These are phyloP conservation scores for Pseudomyrmex gracilis DNA, from an alignment of 1,140 invertebrate genomes.

Conservation along the genomic window DNA sequence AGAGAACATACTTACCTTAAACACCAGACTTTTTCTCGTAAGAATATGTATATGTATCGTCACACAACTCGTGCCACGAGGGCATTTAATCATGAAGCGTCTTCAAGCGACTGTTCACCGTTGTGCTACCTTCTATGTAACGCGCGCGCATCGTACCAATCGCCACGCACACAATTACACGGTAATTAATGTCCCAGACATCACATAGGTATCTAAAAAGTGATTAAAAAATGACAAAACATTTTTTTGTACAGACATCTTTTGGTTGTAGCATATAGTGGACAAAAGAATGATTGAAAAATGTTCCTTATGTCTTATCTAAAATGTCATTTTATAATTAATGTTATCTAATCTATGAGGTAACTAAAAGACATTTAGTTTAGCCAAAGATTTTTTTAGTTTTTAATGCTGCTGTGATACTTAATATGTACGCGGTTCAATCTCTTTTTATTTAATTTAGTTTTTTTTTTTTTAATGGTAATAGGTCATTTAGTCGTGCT, in stretches of 20 bases:
- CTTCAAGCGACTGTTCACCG: constrained; percentile 67
- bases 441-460: no score
- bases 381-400: no score
- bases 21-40: constrained; percentile 23
- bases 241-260: no score
- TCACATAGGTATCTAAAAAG: not conserved
- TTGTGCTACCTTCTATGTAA: constrained; percentile 51
- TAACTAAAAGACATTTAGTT: no score
- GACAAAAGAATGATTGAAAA: no score
- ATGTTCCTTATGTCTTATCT: no score
- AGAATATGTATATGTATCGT: constrained; percentile 9
- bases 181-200: constrained; percentile 37
- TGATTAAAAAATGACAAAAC: not conserved
- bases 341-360: no score
- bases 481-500: constrained; percentile 11
- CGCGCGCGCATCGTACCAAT: constrained; percentile 54
- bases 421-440: no score
- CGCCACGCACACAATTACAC: constrained; percentile 61
- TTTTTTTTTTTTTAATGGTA: constrained; percentile 28
- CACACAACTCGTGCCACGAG: constrained; percentile 32
- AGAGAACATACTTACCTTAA: constrained; percentile 43
- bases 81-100: constrained; percentile 64
- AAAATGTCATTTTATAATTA: no score
- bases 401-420: no score
- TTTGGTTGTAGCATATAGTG: no score